phyloP scores from a whole-genome alignment of 2,113 vertebrate species.

The Microcebus jonahi region DNA sequence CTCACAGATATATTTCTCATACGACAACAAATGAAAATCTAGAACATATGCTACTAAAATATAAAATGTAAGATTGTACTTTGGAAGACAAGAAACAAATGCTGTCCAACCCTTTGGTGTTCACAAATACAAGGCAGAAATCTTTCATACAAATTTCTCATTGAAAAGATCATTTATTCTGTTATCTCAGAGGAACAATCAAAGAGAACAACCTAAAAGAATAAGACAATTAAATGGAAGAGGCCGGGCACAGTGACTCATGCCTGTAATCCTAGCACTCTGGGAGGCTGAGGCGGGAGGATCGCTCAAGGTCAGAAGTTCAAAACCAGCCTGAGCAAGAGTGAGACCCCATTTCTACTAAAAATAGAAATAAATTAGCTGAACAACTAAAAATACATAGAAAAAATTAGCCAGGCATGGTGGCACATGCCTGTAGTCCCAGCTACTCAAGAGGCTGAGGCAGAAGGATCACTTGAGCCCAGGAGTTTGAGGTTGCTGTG shows the following conservation, averaged over 20 bases:
- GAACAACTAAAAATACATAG: too few species aligned
- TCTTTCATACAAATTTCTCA: not conserved
- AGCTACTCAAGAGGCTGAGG: too few species aligned
- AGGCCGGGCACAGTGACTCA: not conserved
- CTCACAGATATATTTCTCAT: conserved; percentile 28
- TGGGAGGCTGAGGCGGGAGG: too few species aligned
- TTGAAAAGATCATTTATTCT: not conserved
- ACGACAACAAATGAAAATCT: not conserved
- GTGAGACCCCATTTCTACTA: too few species aligned
- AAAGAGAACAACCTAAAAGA: not conserved
- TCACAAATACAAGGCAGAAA: conserved; percentile 19
- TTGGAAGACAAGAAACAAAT: conserved; percentile 2
- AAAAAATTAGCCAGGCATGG: too few species aligned
- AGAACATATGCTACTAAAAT: conserved; percentile 13
- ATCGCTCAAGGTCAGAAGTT: too few species aligned
- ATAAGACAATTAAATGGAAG: not conserved
- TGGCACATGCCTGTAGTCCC: too few species aligned
- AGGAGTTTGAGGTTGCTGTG: too few species aligned
- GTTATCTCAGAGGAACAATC: not conserved
- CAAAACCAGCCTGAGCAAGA: too few species aligned
- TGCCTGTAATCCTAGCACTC: too few species aligned
- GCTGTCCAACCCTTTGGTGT: not conserved
- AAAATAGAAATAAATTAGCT: too few species aligned
- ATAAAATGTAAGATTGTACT: conserved; percentile 39
- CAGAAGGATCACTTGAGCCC: too few species aligned